A percentile compares a stretch with the other conserved stretches of the same genome.
These are phyloP conservation scores for Paraplagusia blochii DNA, from an alignment of 2,113 vertebrate species.

Conservation along the genomic window DNA sequence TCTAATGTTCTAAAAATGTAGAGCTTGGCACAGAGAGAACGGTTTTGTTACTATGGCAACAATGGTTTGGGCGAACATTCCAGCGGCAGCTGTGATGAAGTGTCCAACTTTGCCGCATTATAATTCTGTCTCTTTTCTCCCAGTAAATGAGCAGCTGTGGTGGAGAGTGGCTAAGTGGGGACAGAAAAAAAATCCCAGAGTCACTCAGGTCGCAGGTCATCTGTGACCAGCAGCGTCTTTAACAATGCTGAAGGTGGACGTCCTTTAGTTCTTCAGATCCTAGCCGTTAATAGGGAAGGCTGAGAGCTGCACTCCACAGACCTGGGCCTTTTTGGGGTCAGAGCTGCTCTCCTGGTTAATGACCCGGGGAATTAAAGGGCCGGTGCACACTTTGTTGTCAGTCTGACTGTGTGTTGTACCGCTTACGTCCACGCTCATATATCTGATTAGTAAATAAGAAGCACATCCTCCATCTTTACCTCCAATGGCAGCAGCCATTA, in stretches of 20 bases:
- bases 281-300: neutral
- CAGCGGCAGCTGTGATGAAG: conserved; percentile 25
- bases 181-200: neutral
- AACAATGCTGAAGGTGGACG: neutral
- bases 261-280: conserved; percentile 9
- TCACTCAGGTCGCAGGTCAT: neutral
- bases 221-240: neutral
- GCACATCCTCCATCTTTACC: conserved; percentile 1
- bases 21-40: conserved; percentile 21
- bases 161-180: neutral
- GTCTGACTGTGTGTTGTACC: neutral
- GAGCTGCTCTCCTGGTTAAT: conserved; percentile 8
- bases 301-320: neutral
- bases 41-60: conserved; percentile 60
- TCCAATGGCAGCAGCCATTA: conserved; percentile 18
- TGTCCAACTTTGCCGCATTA: conserved; percentile 10
- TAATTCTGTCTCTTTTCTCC: neutral
- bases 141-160: conserved; percentile 1
- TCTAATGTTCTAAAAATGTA: conserved; percentile 22
- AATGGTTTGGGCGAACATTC: conserved; percentile 31
- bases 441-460: conserved; percentile 5
- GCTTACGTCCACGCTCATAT: neutral
- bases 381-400: neutral
- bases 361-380: conserved; percentile 7
- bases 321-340: conserved; percentile 8